Evolutionary conservation across 2,797 vertebrate species (phyloP).

Genomic region (Enoplosus armatus): DNA sequence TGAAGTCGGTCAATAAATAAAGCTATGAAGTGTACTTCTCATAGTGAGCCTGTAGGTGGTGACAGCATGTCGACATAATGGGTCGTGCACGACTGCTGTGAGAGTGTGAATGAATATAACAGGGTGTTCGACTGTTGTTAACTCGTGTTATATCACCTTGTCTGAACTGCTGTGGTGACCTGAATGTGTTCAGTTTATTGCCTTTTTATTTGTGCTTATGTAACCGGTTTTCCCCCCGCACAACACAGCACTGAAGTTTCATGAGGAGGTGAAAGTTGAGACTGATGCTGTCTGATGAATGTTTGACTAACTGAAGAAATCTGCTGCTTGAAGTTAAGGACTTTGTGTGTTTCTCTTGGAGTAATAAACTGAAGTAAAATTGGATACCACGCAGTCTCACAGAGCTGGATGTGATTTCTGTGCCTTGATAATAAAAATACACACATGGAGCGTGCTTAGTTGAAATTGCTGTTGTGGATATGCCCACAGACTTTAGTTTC

Average conservation of each 20-base stretch:
- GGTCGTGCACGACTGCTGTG: background rate
- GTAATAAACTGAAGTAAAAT: background rate
- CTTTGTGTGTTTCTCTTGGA: background rate
- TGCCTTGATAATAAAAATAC: background rate
- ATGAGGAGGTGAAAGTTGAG: constrained; percentile 2
- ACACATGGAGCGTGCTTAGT: background rate
- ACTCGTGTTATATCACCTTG: background rate
- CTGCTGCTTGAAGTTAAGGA: background rate
- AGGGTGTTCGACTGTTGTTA: background rate
- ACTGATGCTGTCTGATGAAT: background rate
- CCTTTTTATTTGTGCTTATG: background rate
- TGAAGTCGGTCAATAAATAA: background rate
- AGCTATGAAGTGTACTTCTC: constrained; percentile 21
- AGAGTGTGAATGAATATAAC: background rate
- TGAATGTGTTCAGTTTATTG: background rate
- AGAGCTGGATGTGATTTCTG: background rate
- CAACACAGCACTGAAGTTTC: background rate
- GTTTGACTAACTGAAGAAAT: constrained; percentile 1
- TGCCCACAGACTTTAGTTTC: background rate
- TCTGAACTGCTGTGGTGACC: background rate
- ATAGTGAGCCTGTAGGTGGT: constrained; percentile 66
- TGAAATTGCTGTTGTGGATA: background rate
- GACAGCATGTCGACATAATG: constrained; percentile 8
- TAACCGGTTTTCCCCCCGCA: background rate
- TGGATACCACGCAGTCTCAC: background rate